These are phyloP conservation scores for Plectrocnemia conspersa DNA, from an alignment of 1,140 invertebrate genomes.

Conservation along the genomic window DNA sequence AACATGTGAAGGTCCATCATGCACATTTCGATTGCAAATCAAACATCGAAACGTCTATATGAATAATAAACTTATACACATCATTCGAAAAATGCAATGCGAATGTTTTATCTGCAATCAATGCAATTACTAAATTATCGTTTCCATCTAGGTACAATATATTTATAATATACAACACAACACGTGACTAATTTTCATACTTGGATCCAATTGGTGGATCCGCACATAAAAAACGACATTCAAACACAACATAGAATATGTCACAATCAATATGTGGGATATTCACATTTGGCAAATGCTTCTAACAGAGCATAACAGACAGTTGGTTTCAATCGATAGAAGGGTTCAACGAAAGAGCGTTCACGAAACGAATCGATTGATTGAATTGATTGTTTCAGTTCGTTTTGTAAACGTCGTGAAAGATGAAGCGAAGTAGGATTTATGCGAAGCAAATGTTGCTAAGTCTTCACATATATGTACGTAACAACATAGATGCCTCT, in stretches of 20 bases:
- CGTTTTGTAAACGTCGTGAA: constrained; percentile 11
- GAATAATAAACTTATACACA: no score
- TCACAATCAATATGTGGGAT: background rate
- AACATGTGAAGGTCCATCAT: constrained; percentile 8
- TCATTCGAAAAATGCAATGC: no score
- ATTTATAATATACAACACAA: constrained; percentile 18
- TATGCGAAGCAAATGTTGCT: constrained; percentile 31
- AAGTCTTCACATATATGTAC: constrained; percentile 24
- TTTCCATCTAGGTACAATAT: constrained; percentile 14
- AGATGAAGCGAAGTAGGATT: constrained; percentile 20
- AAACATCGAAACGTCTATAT: background rate
- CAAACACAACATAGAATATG: constrained; percentile 8
- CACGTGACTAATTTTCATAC: constrained; percentile 16
- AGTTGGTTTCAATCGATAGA: no score
- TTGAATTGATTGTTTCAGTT: constrained; percentile 9
- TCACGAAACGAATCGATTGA: constrained; percentile 4
- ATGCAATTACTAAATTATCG: no score
- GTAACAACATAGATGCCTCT: constrained; percentile 29
- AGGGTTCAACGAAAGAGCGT: constrained; percentile 3
- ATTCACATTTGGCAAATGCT: constrained; percentile 14
- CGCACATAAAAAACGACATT: constrained; percentile 1
- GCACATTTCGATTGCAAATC: constrained; percentile 5
- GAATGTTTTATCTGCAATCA: no score
- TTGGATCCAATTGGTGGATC: constrained; percentile 8
- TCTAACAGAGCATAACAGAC: constrained; percentile 21